Evolutionary conservation across 2,888 invertebrate species (phyloP), one percentile per base, ranked within the genome.

Genomic region (Lumbricus terrestris): DNA sequence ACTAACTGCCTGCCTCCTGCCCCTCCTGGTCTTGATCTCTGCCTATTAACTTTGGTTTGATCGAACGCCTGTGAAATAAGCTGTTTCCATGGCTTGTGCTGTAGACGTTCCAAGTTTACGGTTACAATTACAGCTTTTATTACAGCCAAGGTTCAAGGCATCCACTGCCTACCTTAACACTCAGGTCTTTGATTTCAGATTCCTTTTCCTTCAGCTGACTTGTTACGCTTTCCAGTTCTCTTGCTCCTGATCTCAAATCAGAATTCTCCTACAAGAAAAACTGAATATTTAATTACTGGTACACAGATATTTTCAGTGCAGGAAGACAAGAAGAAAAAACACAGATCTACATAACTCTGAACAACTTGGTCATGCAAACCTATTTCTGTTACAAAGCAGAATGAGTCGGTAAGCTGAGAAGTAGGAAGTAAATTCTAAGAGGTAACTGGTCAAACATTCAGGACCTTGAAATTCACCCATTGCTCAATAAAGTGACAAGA

Each of bases 111-210:
- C n/a, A n/a, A n/a, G n/a, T n/a, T n/a, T n/a, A n/a, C n/a, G n/a
- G n/a, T n/a, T n/a, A 16, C n/a, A 40, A 40, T n/a, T 69, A 8
- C 16, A 6, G 6, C 16, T 54, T n/a, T 3, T 29, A n/a, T 3
- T 29, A n/a, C n/a, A 69, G 69, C n/a, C n/a, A n/a, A 69, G n/a
- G n/a, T 69, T 2, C 11, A 18, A 13, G 6, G 42, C 18, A 13
- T 4, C 0, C n/a, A 6, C 69, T 69, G 69, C 6, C 6, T 85
- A 85, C 85, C 85, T 85, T 85, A 35, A 20, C 93, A 88, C 93
- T 93, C 18, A 94, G 92, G 91, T 95, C 95, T 91, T 94, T 94
- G 82, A 95, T 95, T 91, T 94, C 93, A 4, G 93, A 94, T 90
- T 94, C 94, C 40, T 93, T 91, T 88, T 94, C 94, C 88, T 94